phyloP scores from a whole-genome alignment of 2,888 invertebrate genomes.

The Drosophila leonis region DNA sequence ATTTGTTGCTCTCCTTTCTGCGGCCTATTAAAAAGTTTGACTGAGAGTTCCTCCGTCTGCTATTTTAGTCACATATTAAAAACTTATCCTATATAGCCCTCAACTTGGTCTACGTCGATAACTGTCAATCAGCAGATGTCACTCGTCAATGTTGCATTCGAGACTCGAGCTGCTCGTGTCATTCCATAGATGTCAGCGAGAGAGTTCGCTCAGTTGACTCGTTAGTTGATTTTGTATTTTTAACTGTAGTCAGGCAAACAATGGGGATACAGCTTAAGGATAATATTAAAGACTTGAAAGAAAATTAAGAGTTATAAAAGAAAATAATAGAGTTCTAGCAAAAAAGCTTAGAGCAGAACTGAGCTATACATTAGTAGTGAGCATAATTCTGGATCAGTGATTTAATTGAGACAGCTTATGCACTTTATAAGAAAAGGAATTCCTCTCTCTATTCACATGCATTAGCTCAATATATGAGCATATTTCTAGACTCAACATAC shows the following conservation, averaged over 20 bases:
- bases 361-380: too few relatives aligned
- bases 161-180: constrained; percentile 48
- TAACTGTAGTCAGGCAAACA: constrained; percentile 12
- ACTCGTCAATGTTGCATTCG: constrained; percentile 65
- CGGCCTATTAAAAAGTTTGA: background rate
- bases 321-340: background rate
- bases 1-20: too few relatives aligned
- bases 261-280: constrained; percentile 20
- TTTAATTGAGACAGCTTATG: too few relatives aligned
- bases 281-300: background rate
- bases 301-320: background rate
- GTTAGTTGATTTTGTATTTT: constrained; percentile 28
- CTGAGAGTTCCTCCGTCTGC: background rate
- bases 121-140: constrained; percentile 66
- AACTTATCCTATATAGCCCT: constrained; percentile 18
- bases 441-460: too few relatives aligned
- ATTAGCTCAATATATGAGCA: too few relatives aligned
- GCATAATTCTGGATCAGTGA: too few relatives aligned
- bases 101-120: constrained; percentile 38
- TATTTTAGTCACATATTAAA: constrained; percentile 8
- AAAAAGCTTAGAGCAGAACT: too few relatives aligned
- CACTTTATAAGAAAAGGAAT: too few relatives aligned
- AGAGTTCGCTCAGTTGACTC: constrained; percentile 31
- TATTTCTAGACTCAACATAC: too few relatives aligned
- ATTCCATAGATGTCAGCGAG: constrained; percentile 41